Evolutionary conservation across 2,888 invertebrate genomes (phyloP).

Genomic region (Tolmerus cingulatus): DNA sequence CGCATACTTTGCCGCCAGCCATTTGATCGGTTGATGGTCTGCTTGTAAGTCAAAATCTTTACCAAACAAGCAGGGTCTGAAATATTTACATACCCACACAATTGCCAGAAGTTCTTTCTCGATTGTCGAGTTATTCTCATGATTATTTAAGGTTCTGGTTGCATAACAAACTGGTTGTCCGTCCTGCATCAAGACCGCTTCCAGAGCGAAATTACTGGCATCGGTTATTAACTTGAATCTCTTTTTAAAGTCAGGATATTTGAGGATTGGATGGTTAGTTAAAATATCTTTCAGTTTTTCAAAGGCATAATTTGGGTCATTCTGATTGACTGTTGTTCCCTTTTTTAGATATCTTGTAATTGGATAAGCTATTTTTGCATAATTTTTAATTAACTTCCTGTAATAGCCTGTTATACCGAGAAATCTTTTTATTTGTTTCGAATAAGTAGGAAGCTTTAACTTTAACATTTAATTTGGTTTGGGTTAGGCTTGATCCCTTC

Average conservation of each 20-base stretch:
- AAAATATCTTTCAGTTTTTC: conserved; percentile 12
- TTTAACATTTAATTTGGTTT: no score
- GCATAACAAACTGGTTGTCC: not conserved
- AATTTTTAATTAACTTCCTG: no score
- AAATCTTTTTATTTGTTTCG: no score
- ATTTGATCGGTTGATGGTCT: conserved; percentile 3
- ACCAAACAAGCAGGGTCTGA: not conserved
- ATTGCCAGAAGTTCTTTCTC: conserved; percentile 13
- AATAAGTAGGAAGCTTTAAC: no score
- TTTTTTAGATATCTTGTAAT: not conserved
- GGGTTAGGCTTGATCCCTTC: no score
- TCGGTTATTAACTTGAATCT: conserved; percentile 1
- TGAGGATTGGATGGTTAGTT: not conserved
- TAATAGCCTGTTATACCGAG: no score
- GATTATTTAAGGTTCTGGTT: not conserved
- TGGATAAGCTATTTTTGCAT: no score
- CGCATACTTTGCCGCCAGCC: not conserved
- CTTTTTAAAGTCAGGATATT: conserved; percentile 10
- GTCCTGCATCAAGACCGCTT: not conserved
- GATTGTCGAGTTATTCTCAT: not conserved
- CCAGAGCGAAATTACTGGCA: conserved; percentile 1
- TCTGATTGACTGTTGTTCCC: not conserved
- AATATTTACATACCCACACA: not conserved
- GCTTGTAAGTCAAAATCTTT: conserved; percentile 14
- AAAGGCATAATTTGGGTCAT: conserved; percentile 3